Conservation (phyloP, 2,797 vertebrate genomes). For the Pseudotriccus pelzelni region DNA sequence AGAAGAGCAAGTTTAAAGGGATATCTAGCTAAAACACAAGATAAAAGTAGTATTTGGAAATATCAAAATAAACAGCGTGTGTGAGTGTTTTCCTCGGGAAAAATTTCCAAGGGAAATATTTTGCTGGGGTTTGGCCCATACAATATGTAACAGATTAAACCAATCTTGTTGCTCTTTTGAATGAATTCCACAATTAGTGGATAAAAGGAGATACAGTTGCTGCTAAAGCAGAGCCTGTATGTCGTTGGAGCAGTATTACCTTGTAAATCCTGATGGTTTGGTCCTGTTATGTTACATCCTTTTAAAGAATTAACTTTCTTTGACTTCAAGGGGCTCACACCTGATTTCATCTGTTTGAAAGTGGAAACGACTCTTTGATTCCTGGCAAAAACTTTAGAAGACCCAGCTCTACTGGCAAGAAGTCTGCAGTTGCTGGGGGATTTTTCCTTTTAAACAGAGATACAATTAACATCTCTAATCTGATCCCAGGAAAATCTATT, state of each 20-base stretch:
- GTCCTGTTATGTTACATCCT: background rate
- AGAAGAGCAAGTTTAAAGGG: background rate
- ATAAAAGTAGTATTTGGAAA: conserved; percentile 41
- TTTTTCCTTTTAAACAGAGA: conserved; percentile 1
- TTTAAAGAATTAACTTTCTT: background rate
- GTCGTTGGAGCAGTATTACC: background rate
- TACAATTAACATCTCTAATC: background rate
- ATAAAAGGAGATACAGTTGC: background rate
- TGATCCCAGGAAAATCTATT: conserved; percentile 25
- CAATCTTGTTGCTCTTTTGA: conserved; percentile 30
- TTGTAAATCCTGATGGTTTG: background rate
- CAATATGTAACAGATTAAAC: conserved; percentile 42
- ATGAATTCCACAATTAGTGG: conserved; percentile 19
- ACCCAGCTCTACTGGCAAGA: background rate
- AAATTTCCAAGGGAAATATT: conserved; percentile 57
- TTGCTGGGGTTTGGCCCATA: conserved; percentile 45
- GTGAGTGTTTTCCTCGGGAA: conserved; percentile 45
- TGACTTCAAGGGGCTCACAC: background rate
- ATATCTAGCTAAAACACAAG: conserved; percentile 31
- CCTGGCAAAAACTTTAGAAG: background rate
- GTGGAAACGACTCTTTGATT: background rate
- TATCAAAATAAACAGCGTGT: conserved; percentile 37
- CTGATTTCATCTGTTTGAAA: background rate
- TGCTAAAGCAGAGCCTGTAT: background rate
- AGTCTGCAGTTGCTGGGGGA: background rate